Base-by-base conservation (phyloP, 2,888 invertebrate genomes). In the Lasius fuliginosus region DNA sequence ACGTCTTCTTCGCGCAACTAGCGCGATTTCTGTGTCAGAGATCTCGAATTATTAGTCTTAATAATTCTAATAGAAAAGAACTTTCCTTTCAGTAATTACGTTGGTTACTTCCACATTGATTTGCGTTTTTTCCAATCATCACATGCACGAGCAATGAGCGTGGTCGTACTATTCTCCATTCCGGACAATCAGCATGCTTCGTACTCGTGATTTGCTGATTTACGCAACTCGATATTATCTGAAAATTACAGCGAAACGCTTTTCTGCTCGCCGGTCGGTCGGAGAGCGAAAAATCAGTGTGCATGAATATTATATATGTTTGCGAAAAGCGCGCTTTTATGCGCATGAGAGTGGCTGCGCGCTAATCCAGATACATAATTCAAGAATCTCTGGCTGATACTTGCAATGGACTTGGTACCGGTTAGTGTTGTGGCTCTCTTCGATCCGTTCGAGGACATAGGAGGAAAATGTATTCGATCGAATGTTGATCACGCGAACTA, bases 351-450 rank as follows among this genome's bases (percentile, higher is more conserved):
- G 23, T 76, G 18, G 23, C 36, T 27, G 27, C n/a, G 40, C 15
- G 15, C 81, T 85, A 91, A 86, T 90, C 88, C 86, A 87, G 84
- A 90, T 90, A 89, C 87, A 91, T 90, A 87, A 91, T 90, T 89
- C 83, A 91, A 83, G 74, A 87, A 87, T 42, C 62, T 53, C 53
- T 53, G 85, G 23, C 62, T 89, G 86, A 90, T 81, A 53, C 0
- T 53, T n/a, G 90, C 89, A 91, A 58, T 71, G n/a, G 40, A 53
- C 27, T 71, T 27, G 76, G 30, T 84, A 75, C 58, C 64, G 82
- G 40, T 73, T 53, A 67, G 60, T 75, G n/a, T 83, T 53, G 53
- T 42, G 3, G 18, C 69, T 56, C 36, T 46, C 68, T n/a, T n/a
- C 46, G 40, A 40, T 42, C 53, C 12, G 36, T 6, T 33, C 62